Percentiles rank a stretch among this genome's conserved stretches.
Evolutionary conservation across 2,113 vertebrate genomes (phyloP).

Genomic region (Mus musculus): DNA sequence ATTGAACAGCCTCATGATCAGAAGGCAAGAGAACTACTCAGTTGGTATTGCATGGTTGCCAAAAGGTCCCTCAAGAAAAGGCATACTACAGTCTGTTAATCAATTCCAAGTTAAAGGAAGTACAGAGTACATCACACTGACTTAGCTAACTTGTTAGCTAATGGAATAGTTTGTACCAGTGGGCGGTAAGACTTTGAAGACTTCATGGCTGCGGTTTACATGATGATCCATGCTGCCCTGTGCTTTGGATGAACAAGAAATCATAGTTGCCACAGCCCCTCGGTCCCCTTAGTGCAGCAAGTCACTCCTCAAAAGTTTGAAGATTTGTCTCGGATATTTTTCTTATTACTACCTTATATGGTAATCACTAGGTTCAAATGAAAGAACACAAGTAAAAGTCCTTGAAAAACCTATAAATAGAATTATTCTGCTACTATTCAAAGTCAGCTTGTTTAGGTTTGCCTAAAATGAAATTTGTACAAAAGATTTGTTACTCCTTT

Average conservation of each 20-base stretch:
- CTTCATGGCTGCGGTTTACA: slow-evolving; percentile 14
- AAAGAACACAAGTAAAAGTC: slow-evolving; percentile 56
- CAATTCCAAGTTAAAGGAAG: not conserved
- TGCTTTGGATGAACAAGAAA: not conserved
- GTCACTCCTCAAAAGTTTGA: not conserved
- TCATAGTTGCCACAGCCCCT: not conserved
- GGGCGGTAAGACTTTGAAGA: not conserved
- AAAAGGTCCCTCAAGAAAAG: slow-evolving; percentile 38
- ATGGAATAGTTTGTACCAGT: not conserved
- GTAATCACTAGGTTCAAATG: slow-evolving; percentile 57
- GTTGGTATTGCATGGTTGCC: not conserved
- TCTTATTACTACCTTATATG: slow-evolving; percentile 63
- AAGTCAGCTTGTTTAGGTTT: slow-evolving; percentile 58
- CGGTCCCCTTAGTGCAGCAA: slow-evolving; percentile 21
- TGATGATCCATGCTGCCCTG: not conserved
- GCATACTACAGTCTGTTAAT: slow-evolving; percentile 1
- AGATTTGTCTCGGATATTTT: slow-evolving; percentile 64
- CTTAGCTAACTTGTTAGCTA: not conserved
- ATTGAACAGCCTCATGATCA: not conserved
- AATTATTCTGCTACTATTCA: slow-evolving; percentile 49
- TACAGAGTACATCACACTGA: not conserved
- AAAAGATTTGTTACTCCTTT: slow-evolving; percentile 56
- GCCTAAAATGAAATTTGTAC: slow-evolving; percentile 52
- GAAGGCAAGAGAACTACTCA: not conserved
- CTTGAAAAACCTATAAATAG: slow-evolving; percentile 60